Evolutionary conservation across 2,888 invertebrate genomes (phyloP).

Genomic region (Tipula unca): DNA sequence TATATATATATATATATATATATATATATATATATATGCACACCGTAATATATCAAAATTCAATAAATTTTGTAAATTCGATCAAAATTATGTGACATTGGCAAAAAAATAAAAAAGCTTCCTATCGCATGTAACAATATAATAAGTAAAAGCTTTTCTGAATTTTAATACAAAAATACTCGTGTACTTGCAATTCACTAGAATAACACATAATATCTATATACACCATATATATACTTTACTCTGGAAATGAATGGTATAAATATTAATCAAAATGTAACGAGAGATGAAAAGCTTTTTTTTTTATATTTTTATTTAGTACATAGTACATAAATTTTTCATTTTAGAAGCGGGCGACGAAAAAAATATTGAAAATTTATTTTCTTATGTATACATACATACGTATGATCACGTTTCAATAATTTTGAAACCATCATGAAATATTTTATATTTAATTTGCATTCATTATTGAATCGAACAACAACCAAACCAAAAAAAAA

Average conservation of each 20-base stretch:
- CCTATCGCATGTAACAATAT: not conserved
- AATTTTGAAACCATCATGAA: not conserved
- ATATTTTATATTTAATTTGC: constrained; percentile 8
- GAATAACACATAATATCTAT: not conserved
- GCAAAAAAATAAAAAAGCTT: not conserved
- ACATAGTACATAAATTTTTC: not conserved
- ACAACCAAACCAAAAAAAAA: not conserved
- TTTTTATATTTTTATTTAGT: not conserved
- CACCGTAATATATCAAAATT: not conserved
- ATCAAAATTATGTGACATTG: constrained; percentile 8
- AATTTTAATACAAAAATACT: not conserved
- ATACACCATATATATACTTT: not conserved
- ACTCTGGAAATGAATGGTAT: not conserved
- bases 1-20: too few relatives aligned
- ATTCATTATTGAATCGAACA: not conserved
- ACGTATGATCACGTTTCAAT: constrained; percentile 4
- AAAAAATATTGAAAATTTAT: not conserved
- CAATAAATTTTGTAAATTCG: not conserved
- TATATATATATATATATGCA: too few relatives aligned
- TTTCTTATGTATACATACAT: too few relatives aligned
- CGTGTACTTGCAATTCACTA: not conserved
- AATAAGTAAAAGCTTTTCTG: not conserved
- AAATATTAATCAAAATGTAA: not conserved
- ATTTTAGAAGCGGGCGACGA: not conserved
- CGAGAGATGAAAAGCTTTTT: not conserved